Percentiles rank a stretch among this genome's conserved stretches.
These are phyloP conservation scores for Anorthoa munda DNA, from an alignment of 2,888 invertebrate genomes.

Conservation along the genomic window DNA sequence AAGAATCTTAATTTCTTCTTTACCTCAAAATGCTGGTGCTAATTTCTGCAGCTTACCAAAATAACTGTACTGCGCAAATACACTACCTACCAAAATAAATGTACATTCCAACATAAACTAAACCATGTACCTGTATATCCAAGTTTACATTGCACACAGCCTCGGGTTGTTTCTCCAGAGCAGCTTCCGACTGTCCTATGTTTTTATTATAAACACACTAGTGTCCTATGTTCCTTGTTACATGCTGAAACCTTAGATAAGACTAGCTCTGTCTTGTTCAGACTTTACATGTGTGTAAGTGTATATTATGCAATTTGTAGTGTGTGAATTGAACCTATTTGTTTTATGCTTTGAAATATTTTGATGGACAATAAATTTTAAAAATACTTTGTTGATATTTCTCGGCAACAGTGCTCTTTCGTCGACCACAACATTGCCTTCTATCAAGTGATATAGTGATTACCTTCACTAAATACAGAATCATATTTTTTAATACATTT, in stretches of 20 bases:
- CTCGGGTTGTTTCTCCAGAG: conserved; percentile 16
- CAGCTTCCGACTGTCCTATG: conserved; percentile 8
- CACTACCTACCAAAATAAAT: not conserved
- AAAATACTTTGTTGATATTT: not conserved
- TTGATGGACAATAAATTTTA: not conserved
- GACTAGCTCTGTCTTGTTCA: not conserved
- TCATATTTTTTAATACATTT: not conserved
- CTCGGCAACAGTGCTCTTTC: too few species aligned
- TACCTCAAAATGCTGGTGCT: too few species aligned
- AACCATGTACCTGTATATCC: not conserved
- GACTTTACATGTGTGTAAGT: not conserved
- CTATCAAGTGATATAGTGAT: too few species aligned
- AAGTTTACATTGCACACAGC: conserved; percentile 16
- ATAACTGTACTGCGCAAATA: not conserved
- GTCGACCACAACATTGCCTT: too few species aligned
- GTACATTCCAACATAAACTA: not conserved
- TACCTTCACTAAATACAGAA: not conserved
- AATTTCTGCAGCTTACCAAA: too few species aligned
- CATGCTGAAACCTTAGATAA: not conserved
- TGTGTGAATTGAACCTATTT: not conserved
- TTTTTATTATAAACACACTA: conserved; percentile 56
- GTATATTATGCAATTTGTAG: not conserved
- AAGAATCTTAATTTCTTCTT: not conserved
- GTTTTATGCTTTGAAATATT: not conserved
- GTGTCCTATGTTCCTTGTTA: not conserved